These are phyloP conservation scores for Periphyllus acericola DNA, from an alignment of 2,888 invertebrate genomes.

Conservation along the genomic window DNA sequence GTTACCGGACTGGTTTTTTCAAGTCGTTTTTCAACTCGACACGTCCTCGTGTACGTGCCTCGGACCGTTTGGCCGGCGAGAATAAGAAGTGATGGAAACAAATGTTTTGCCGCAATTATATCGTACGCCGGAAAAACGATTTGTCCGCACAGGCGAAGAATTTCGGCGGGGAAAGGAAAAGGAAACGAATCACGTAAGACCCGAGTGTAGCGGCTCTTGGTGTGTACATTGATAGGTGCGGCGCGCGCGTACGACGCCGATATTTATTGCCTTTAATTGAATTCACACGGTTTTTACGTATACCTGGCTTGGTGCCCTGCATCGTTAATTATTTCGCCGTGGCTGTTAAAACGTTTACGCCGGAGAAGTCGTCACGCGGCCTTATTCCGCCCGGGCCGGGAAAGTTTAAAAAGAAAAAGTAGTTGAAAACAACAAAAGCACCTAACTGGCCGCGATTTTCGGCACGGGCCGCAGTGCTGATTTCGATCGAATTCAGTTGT, in stretches of 20 bases:
- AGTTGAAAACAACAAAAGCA: neutral
- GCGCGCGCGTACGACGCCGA: neutral
- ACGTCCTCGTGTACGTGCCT: neutral
- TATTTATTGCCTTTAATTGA: neutral
- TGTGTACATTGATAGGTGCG: neutral
- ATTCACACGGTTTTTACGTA: neutral
- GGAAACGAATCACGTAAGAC: neutral
- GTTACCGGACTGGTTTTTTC: neutral
- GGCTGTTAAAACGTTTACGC: neutral
- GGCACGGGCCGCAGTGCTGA: neutral
- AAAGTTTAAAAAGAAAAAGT: neutral
- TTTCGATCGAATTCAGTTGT: neutral
- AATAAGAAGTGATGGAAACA: slow-evolving; percentile 26
- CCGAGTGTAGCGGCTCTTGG: neutral
- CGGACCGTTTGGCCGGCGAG: neutral
- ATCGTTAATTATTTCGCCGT: neutral
- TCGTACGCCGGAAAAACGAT: slow-evolving; percentile 40
- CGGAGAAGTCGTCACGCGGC: neutral
- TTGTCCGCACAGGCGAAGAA: slow-evolving; percentile 3
- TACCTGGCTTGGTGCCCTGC: neutral
- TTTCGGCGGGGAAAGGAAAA: neutral
- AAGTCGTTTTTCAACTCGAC: neutral
- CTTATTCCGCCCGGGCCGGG: neutral
- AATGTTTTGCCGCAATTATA: slow-evolving; percentile 21
- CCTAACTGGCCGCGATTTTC: neutral